Percentiles rank a stretch among this genome's conserved stretches.
Conservation (phyloP, 1,140 invertebrate species). For the Heterodera schachtii region DNA sequence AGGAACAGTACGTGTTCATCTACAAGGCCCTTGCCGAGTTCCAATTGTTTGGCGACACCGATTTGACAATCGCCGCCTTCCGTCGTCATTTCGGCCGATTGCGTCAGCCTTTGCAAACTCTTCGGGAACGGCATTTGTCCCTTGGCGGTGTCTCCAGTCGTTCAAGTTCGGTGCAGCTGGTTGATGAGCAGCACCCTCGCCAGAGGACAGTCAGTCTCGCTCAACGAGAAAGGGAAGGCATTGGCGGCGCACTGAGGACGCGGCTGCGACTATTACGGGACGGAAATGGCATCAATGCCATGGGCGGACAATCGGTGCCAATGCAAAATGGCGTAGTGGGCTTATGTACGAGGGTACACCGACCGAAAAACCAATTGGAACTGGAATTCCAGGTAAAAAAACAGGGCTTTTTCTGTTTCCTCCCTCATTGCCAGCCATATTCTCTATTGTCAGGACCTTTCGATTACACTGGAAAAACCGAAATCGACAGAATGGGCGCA, state of each 20-base stretch:
- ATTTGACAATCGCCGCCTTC: slow-evolving; percentile 76
- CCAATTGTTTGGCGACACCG: slow-evolving; percentile 88
- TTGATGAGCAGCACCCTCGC: background rate
- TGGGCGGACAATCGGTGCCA: background rate
- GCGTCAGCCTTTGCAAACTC: slow-evolving; percentile 63
- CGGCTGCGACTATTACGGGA: slow-evolving; percentile 14
- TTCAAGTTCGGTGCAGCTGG: slow-evolving; percentile 3
- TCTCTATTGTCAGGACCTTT: slow-evolving; percentile 29
- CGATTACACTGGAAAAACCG: slow-evolving; percentile 45
- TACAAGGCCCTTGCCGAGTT: slow-evolving; percentile 90
- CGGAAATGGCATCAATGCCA: background rate
- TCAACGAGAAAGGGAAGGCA: background rate
- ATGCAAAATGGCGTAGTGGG: slow-evolving; percentile 6
- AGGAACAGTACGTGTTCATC: slow-evolving; percentile 97
- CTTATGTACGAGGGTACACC: background rate
- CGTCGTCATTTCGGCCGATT: slow-evolving; percentile 72
- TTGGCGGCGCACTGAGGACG: slow-evolving; percentile 16
- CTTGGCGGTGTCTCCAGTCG: slow-evolving; percentile 7
- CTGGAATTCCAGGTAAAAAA: slow-evolving; percentile 42
- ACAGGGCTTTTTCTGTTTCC: background rate
- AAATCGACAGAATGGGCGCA: slow-evolving; percentile 43
- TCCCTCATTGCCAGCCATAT: background rate
- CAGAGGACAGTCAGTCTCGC: background rate
- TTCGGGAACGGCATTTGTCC: background rate
- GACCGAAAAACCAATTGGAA: slow-evolving; percentile 37